These are phyloP conservation scores for Phoenicopterus ruber DNA, from an alignment of 2,113 vertebrate species.

Conservation along the genomic window DNA sequence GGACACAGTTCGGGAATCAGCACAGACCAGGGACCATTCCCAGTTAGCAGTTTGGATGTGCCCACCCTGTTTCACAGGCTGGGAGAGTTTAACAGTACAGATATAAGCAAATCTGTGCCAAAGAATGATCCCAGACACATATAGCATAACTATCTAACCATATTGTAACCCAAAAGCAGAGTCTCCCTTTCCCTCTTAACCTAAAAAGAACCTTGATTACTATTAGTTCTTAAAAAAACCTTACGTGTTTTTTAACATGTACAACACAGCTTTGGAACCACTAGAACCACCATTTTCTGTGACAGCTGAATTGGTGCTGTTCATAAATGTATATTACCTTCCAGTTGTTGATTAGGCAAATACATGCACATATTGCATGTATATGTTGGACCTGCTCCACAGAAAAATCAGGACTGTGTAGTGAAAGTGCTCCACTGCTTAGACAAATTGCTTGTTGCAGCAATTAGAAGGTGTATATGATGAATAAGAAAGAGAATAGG, in stretches of 20 bases:
- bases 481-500: not conserved
- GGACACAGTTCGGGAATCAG: not conserved
- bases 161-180: not conserved
- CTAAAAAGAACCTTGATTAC: accelerated
- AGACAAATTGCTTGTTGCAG: not conserved
- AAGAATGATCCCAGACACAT: not conserved
- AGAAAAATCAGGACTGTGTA: not conserved
- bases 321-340: not conserved
- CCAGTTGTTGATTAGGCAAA: not conserved
- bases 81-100: not conserved
- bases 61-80: not conserved
- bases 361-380: not conserved
- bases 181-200: not conserved
- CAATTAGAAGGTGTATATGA: not conserved
- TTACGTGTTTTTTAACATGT: accelerated
- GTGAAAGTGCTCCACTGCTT: not conserved
- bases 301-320: not conserved
- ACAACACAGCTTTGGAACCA: not conserved
- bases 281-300: not conserved
- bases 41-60: not conserved
- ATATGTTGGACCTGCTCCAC: not conserved
- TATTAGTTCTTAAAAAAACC: not conserved
- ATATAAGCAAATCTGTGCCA: not conserved
- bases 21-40: not conserved
- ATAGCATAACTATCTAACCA: not conserved